Evolutionary conservation across 1,140 invertebrate species (phyloP), one percentile per base, ranked within the genome.

Genomic region (Drosophila baimaii): DNA sequence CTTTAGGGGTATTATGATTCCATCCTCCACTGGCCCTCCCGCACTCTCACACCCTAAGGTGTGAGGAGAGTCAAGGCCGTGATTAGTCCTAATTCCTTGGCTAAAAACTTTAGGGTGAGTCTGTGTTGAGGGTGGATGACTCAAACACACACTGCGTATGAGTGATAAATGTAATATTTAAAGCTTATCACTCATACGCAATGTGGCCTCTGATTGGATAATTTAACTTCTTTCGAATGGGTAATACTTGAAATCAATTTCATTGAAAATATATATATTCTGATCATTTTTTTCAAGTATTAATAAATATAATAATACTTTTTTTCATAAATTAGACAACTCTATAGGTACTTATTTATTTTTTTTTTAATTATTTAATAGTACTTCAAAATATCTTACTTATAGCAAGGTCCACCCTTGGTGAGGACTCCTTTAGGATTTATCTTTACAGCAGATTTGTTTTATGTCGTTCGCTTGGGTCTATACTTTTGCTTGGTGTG

Each of bases 71-170:
- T 49, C 27, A 49, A 68, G 64, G 19, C 44, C 44, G 12, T 43
- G 65, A 68, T 68, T 65, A 65, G 33, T 64, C 59, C 12, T 65
- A 65, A 68, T 64, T 51, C 65, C 58, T 12, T 8, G 15, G 46
- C 25, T 51, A 13, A 21, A 5, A 35, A 5, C 17, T 27, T 27
- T 35, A 21, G 33, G 44, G 58, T 68, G 65, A 23, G 15, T n/a
- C 58, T 5, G 2, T 37, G 9, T 46, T 8, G n/a, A n/a, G n/a
- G n/a, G n/a, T n/a, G n/a, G n/a, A n/a, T n/a, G n/a, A n/a, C n/a
- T n/a, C n/a, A n/a, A n/a, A n/a, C n/a, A n/a, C n/a, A n/a, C n/a
- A n/a, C n/a, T n/a, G n/a, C n/a, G n/a, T n/a, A n/a, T n/a, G n/a
- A n/a, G n/a, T n/a, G n/a, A n/a, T n/a, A n/a, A n/a, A n/a, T n/a